Evolutionary conservation across 2,888 invertebrate species (phyloP), one percentile per base, ranked within the genome.

Genomic region (Dryocosmus kuriphilus): DNA sequence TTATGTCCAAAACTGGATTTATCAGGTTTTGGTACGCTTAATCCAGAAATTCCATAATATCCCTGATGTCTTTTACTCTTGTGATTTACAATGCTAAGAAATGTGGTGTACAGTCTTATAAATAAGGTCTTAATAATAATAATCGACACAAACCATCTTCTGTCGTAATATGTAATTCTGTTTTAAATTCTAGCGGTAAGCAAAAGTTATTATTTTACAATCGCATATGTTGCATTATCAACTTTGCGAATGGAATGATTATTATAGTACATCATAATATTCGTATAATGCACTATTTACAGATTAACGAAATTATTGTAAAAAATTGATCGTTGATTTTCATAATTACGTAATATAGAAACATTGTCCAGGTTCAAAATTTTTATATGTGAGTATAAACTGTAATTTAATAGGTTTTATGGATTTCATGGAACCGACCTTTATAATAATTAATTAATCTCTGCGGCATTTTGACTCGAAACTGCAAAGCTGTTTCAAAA

Each of bases 71-170:
- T 67, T 46, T 67, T 38, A 24, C 41, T 67, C 9, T 67, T 67
- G 4, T 32, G 41, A 46, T 67, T 67, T 46, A 67, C 7, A 67
- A 67, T 46, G 4, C 19, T 67, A 67, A 8, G 19, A 46, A 67
- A 30, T 67, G 19, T 67, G 30, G 19, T 67, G 30, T 46, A 51
- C 51, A 71, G 71, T 71, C 46, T 71, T 71, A 46, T 71, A 71
- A 71, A 71, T 51, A 71, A 51, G 8, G 19, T 71, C 9, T 46
- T 51, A 51, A 32, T 9, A 51, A 9, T 46, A n/a, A 24, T 65
- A 38, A 22, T 51, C 30, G 51, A 51, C 30, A 24, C 16, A 65
- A 65, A 65, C 24, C 22, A 65, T 65, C 5, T 24, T 16, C n/a
- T 51, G 30, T n/a, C 32, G 19, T 63, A 14, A 27, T 67, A 24